phyloP scores from a whole-genome alignment of 2,113 vertebrate species.

The Microcebus lehilahytsara region DNA sequence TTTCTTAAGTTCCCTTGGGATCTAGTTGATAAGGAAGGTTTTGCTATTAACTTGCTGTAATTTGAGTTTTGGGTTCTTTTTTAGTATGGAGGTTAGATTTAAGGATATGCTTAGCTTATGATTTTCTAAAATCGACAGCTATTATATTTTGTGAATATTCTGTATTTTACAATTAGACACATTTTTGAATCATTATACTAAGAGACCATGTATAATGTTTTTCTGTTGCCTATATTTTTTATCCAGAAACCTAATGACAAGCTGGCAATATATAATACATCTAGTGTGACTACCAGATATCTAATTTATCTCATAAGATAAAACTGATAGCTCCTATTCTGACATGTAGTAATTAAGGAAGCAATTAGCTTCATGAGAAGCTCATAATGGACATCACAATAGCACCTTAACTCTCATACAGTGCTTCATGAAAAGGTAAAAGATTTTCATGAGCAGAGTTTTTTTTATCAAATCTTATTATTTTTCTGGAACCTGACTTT shows the following conservation, averaged over 20 bases:
- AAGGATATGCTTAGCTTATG: neutral
- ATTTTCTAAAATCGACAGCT: conserved; percentile 24
- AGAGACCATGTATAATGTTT: neutral
- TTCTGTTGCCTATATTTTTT: conserved; percentile 4
- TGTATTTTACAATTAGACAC: neutral
- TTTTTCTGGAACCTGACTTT: neutral
- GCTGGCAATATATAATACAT: neutral
- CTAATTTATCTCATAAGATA: neutral
- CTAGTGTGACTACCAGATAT: neutral
- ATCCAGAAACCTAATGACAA: neutral
- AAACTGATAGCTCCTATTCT: neutral
- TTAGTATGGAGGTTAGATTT: neutral
- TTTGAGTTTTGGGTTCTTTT: neutral
- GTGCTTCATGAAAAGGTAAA: neutral
- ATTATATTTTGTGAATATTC: neutral
- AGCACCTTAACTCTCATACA: neutral
- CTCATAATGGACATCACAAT: neutral
- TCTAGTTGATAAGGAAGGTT: neutral
- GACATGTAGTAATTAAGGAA: neutral
- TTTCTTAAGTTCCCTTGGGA: neutral
- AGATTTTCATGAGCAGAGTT: neutral
- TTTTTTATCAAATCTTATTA: conserved; percentile 31
- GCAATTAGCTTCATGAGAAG: neutral
- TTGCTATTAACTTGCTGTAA: neutral
- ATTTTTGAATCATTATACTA: conserved; percentile 23